phyloP scores from a whole-genome alignment of 2,113 vertebrate species.

The Rhabdornis inornatus region DNA sequence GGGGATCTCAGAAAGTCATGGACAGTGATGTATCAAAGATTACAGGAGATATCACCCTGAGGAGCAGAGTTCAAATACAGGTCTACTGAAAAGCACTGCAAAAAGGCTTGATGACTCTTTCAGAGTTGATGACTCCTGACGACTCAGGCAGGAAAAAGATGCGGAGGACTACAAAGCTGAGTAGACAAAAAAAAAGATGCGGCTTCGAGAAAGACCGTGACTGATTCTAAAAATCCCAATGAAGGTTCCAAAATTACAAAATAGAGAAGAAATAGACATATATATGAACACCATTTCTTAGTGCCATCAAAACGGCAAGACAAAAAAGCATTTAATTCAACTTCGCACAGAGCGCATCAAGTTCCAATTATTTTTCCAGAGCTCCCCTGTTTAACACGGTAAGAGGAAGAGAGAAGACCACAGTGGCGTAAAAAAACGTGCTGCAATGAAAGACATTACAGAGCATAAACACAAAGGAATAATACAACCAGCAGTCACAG shows the following conservation, averaged over 20 bases:
- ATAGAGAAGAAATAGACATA: accelerated
- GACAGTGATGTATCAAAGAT: accelerated
- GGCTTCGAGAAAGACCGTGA: accelerated
- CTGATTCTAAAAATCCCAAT: accelerated
- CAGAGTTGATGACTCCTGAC: not conserved
- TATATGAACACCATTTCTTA: accelerated
- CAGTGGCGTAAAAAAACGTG: accelerated
- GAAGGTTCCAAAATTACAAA: not conserved
- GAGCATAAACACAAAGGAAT: accelerated
- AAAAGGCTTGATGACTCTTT: not conserved
- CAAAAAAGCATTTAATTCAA: accelerated
- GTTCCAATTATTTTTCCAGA: accelerated
- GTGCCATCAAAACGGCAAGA: accelerated
- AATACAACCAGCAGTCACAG: accelerated
- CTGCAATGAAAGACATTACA: accelerated
- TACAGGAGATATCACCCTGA: accelerated
- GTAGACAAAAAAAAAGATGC: accelerated
- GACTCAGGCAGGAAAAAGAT: accelerated
- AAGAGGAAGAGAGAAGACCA: accelerated
- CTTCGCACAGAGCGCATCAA: accelerated
- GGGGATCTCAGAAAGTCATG: accelerated
- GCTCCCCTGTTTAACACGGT: accelerated
- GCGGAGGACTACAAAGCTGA: not conserved
- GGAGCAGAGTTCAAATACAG: accelerated
- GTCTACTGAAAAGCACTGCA: not conserved